Conservation (phyloP, 2,113 vertebrate species). For the Thalassoma bifasciatum region DNA sequence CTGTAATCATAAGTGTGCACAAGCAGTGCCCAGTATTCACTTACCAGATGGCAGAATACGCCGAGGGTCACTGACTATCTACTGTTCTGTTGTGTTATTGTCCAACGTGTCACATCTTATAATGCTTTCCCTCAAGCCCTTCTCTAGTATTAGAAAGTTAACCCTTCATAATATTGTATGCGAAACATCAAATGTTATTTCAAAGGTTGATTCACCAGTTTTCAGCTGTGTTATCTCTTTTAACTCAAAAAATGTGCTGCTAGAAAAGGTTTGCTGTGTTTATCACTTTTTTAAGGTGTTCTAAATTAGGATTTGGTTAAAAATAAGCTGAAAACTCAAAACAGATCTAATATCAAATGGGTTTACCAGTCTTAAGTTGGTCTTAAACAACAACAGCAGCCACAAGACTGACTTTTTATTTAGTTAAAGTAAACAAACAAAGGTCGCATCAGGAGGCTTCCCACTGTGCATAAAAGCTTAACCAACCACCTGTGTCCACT, state of each 20-base stretch:
- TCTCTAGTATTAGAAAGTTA: constrained; percentile 3
- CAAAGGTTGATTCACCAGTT: neutral
- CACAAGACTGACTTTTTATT: constrained; percentile 12
- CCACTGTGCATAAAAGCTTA: constrained; percentile 35
- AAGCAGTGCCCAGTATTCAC: constrained; percentile 3
- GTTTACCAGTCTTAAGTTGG: too few relatives aligned
- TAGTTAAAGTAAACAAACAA: constrained; percentile 30
- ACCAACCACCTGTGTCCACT: constrained; percentile 67
- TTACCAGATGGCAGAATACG: neutral
- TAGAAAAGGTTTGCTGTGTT: too few relatives aligned
- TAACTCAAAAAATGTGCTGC: neutral
- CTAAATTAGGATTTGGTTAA: too few relatives aligned
- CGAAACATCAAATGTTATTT: neutral
- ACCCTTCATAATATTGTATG: neutral
- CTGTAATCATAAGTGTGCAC: neutral
- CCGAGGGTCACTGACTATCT: neutral
- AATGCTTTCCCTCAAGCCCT: neutral
- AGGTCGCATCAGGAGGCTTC: constrained; percentile 26
- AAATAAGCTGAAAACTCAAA: too few relatives aligned
- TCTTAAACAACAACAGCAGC: neutral
- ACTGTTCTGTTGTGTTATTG: neutral
- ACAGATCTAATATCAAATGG: too few relatives aligned
- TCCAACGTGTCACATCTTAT: neutral
- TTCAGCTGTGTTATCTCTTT: neutral
- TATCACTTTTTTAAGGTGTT: too few relatives aligned